phyloP scores from a whole-genome alignment of 2,113 vertebrate genomes.

The Tyrannus savana region DNA sequence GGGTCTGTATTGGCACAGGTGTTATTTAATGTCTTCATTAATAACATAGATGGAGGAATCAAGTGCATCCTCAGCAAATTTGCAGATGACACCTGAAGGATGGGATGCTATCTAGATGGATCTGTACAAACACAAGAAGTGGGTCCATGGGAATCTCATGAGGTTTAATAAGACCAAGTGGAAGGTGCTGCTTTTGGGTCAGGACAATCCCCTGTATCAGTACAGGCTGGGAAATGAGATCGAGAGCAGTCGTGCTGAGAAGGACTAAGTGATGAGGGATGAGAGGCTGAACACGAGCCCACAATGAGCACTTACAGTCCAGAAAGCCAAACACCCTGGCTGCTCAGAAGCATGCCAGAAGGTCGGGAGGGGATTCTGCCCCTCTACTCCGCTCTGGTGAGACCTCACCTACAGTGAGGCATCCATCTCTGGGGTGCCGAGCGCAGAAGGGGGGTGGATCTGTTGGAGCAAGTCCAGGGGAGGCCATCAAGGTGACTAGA shows the following conservation, averaged over 20 bases:
- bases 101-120: neutral
- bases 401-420: neutral
- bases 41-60: neutral
- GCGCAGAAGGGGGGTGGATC: too few species aligned
- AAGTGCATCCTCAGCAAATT: neutral
- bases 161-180: neutral
- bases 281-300: neutral
- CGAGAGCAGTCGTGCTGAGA: fast-evolving
- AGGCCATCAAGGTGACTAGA: neutral
- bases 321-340: neutral
- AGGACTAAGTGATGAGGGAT: neutral
- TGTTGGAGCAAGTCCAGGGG: neutral
- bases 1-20: neutral
- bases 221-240: neutral
- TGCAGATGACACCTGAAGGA: neutral
- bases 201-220: neutral
- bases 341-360: neutral
- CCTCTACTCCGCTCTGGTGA: neutral
- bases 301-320: neutral
- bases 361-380: neutral
- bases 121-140: neutral
- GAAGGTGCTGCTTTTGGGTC: neutral
- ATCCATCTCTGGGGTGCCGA: neutral
- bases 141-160: neutral
- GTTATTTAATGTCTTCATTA: neutral